A percentile compares a stretch with the other conserved stretches of the same genome.
These are phyloP conservation scores for Herpailurus yagouaroundi DNA, from an alignment of 2,113 vertebrate genomes.

Conservation along the genomic window DNA sequence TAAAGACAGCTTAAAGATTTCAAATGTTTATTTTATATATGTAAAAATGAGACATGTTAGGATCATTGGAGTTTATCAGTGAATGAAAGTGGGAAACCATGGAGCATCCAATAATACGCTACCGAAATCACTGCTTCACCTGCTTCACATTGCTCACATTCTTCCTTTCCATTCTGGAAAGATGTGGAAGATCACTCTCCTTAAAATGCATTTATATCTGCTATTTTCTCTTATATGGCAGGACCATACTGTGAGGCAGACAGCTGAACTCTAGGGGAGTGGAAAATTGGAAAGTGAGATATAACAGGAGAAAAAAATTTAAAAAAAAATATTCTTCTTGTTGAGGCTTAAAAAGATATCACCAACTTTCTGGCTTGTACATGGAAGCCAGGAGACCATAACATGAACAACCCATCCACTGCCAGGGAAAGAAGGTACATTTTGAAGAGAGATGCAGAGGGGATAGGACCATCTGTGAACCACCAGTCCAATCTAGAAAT, in stretches of 20 bases:
- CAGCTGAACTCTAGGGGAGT: slow-evolving; percentile 49
- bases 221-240: neutral
- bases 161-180: neutral
- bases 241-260: slow-evolving; percentile 21
- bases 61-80: neutral
- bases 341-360: slow-evolving; percentile 16
- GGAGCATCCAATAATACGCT: neutral
- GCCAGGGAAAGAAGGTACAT: neutral
- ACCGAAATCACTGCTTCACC: neutral
- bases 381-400: neutral
- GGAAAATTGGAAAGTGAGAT: slow-evolving; percentile 64
- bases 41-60: neutral
- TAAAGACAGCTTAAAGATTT: slow-evolving; percentile 53
- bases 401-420: neutral
- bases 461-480: neutral
- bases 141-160: neutral
- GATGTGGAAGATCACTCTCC: neutral
- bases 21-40: neutral
- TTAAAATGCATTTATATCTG: slow-evolving; percentile 46
- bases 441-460: neutral
- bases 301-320: neutral
- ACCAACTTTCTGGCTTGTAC: neutral
- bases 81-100: slow-evolving; percentile 22
- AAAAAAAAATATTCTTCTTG: neutral
- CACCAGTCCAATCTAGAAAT: neutral